Base-by-base conservation (phyloP, 2,888 invertebrate species). In the Bugula neritina region DNA sequence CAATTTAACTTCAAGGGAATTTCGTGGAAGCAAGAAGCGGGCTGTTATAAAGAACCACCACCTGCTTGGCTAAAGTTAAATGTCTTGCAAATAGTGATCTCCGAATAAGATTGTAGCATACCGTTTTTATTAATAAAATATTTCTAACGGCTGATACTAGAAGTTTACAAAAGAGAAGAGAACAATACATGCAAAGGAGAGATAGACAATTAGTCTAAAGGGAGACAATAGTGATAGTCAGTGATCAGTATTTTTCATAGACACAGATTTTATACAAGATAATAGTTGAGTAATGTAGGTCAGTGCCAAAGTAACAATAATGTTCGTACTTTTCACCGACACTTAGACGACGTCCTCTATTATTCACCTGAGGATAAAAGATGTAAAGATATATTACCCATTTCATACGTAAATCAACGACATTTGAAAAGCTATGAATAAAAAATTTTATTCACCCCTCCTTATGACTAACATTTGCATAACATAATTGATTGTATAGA, bases 181-280 rank as follows among this genome's bases (percentile, higher is more conserved):
- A 34, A 63, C 63, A 63, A 63, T 25, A n/a, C 5, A 31, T 25
- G 13, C 10, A 63, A 43, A 31, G 17, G 31, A 31, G 63, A 31
- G 5, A 63, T n/a, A 63, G 63, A 63, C 63, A 63, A 63, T 63
- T 13, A 13, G 63, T 63, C 63, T 63, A 3, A 63, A 3, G 10
- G 3, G 17, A 25, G 31, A 63, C 63, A 63, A 63, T 63, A 63
- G 63, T 34, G 29, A 31, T 5, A 43, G 43, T 43, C 43, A 43
- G 43, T 43, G 43, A 43, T 43, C 43, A 43, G 43, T 43, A 5
- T 43, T 43, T 17, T 43, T 17, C 17, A 43, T n/a, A n/a, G n/a
- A 43, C 43, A 10, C 10, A 43, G 43, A 43, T 43, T 43, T 17
- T 43, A 10, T 17, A 43, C 43, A 5, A 5, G 43, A 43, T 43